phyloP scores from a whole-genome alignment of 2,113 vertebrate genomes.

The Cyprinus carpio region DNA sequence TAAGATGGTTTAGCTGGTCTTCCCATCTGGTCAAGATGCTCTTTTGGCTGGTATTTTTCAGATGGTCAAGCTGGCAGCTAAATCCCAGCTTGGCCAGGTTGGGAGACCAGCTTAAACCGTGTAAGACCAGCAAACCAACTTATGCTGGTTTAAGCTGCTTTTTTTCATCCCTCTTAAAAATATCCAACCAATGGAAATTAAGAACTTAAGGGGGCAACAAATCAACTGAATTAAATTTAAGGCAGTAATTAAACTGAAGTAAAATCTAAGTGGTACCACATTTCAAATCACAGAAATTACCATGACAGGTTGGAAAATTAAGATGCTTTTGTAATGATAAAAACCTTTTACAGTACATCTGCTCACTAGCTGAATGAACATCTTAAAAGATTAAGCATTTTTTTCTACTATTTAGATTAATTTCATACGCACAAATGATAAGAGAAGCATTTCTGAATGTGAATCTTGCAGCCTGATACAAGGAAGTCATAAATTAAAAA shows the following conservation, averaged over 20 bases:
- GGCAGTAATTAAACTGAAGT: not conserved
- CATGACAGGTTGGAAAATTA: not conserved
- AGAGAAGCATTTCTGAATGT: not conserved
- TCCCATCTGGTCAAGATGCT: not conserved
- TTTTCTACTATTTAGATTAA: not conserved
- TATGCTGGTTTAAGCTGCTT: not conserved
- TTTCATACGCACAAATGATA: not conserved
- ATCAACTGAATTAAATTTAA: not conserved
- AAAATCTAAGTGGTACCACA: not conserved
- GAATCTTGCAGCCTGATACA: not conserved
- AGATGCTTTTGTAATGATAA: not conserved
- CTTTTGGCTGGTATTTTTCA: not conserved
- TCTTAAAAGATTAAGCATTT: not conserved
- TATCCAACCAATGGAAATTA: not conserved
- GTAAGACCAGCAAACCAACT: not conserved
- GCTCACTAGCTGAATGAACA: not conserved
- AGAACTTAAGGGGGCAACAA: not conserved
- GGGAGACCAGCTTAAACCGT: not conserved
- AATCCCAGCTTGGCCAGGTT: not conserved
- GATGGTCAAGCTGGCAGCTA: not conserved
- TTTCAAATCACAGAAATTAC: not conserved
- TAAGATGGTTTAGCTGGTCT: constrained; percentile 2
- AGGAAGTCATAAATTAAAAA: not conserved
- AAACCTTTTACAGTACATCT: not conserved
- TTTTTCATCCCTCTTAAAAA: not conserved